Percentiles rank a stretch among this genome's conserved stretches.
Conservation (phyloP, 2,113 vertebrate genomes). For the Cyphomyrus discorhynchus region DNA sequence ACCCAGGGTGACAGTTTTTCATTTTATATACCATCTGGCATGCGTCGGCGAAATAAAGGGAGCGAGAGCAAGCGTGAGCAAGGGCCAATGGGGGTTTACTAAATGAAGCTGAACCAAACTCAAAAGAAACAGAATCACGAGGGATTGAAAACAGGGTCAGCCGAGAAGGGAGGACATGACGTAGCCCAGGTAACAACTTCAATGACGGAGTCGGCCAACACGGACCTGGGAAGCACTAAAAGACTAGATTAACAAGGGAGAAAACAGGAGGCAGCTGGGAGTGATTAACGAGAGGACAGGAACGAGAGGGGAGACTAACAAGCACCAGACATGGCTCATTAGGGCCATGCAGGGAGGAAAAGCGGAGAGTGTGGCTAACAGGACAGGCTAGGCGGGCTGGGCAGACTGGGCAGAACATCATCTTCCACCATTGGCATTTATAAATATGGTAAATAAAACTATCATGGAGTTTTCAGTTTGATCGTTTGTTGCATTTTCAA, state of each 20-base stretch:
- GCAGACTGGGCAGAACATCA: not conserved
- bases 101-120: not conserved
- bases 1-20: not conserved
- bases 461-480: not conserved
- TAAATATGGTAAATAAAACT: not conserved
- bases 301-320: not conserved
- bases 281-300: not conserved
- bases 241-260: not conserved
- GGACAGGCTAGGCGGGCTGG: not conserved
- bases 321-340: not conserved
- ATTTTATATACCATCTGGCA: not conserved
- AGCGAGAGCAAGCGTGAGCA: not conserved
- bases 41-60: not conserved
- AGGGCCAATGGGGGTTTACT: not conserved
- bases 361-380: not conserved
- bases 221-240: not conserved
- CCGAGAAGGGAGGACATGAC: not conserved
- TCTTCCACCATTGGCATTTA: not conserved
- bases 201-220: not conserved
- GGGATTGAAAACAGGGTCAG: not conserved
- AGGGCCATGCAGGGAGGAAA: not conserved
- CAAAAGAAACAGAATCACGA: not conserved
- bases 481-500: not conserved
- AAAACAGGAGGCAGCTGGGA: not conserved
- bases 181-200: not conserved